Evolutionary conservation across 1,140 invertebrate species (phyloP), one percentile per base, ranked within the genome.

Genomic region (Gonatopus flavifemur): DNA sequence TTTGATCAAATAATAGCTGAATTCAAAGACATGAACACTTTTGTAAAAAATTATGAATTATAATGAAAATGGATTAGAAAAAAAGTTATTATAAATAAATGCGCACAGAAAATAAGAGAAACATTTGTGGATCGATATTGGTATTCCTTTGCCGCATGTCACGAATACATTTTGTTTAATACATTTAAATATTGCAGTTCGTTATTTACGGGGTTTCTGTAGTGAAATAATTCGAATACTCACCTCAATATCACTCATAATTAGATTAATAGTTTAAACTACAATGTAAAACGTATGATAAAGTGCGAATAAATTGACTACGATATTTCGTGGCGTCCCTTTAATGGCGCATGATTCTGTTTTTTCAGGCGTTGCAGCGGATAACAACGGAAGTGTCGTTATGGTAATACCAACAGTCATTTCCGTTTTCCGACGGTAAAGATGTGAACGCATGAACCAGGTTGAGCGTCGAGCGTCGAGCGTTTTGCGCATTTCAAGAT

Each of bases 241-340:
- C 31, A 68, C 66, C 62, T 68, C 64, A 12, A 67, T 63, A 18
- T 67, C 66, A 28, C 64, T 68, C 66, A 68, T 68, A 41, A n/a
- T 56, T 12, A 16, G 32, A 18, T 38, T 45, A 7, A 9, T 12
- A 22, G 5, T 18, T 18, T 36, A 1, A 30, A 40, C 19, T 35
- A 43, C 43, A 49, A 18, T 15, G 15, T 39, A 19, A 21, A 22
- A 49, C 52, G 28, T 32, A 49, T 49, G 18, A 25, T 43, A 15
- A 32, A 46, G 48, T 35, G 44, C 4, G 6, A 31, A 55, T 52
- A 53, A 16, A 16, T 24, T 40, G 12, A 22, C 13, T 32, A 49
- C 24, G 48, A 43, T 40, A 15, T 28, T 49, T 16, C 25, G 51
- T 56, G 24, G 43, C 53, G 54, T 64, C 62, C 20, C 37, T 56